Conservation (phyloP, 2,113 vertebrate species). For the Daubentonia madagascariensis region DNA sequence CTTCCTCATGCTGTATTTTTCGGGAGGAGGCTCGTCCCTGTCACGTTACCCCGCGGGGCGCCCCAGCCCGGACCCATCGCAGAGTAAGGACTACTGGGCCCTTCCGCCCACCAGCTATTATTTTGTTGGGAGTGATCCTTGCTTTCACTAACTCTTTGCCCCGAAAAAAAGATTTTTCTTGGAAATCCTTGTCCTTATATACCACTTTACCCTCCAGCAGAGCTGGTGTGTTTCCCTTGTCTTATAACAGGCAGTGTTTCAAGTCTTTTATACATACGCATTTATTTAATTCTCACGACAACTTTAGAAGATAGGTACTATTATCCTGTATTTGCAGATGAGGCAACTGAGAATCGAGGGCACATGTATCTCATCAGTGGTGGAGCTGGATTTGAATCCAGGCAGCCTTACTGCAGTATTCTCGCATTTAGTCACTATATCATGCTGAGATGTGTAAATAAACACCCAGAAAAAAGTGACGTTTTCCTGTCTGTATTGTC, state of each 20-base stretch:
- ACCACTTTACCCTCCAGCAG: background rate
- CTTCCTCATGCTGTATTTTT: background rate
- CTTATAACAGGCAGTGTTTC: background rate
- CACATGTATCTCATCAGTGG: background rate
- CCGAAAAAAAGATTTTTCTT: background rate
- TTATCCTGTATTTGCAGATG: background rate
- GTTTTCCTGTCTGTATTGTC: background rate
- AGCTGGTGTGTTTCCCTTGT: background rate
- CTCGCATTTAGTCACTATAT: background rate
- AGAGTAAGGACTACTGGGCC: fast-evolving
- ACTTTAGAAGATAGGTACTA: background rate
- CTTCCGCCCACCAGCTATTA: fast-evolving
- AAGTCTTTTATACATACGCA: background rate
- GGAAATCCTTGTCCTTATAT: background rate
- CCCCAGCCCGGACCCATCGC: background rate
- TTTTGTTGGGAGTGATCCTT: background rate
- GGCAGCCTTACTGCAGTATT: background rate
- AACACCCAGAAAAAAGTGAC: background rate
- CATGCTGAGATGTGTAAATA: background rate
- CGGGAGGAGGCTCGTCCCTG: fast-evolving
- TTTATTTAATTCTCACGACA: background rate
- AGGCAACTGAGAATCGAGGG: background rate
- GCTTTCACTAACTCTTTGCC: background rate
- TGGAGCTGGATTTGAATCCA: background rate
- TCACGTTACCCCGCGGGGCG: fast-evolving